Conservation (phyloP, 2,888 invertebrate species). For the Subacronicta megacephala region DNA sequence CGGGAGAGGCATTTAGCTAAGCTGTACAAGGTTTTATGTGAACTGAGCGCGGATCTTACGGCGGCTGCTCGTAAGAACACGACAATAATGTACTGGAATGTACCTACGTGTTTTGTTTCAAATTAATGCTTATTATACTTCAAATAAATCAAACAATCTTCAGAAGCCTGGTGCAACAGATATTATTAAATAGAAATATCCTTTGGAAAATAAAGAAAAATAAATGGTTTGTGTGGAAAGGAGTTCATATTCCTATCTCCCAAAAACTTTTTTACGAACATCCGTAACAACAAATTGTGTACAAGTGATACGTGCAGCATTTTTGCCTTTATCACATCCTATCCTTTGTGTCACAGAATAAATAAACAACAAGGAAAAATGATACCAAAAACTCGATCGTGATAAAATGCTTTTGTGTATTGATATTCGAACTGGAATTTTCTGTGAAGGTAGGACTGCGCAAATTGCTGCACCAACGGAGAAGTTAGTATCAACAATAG, state of each 20-base stretch:
- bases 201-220: too few relatives aligned
- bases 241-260: neutral
- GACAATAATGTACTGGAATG: constrained; percentile 17
- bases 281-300: constrained; percentile 16
- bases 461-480: constrained; percentile 28
- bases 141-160: too few relatives aligned
- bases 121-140: constrained; percentile 16
- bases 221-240: neutral
- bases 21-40: constrained; percentile 46
- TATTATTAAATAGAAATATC: too few relatives aligned
- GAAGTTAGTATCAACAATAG: constrained; percentile 47
- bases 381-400: constrained; percentile 5
- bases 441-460: constrained; percentile 4
- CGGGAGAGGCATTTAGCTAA: constrained; percentile 49
- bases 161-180: too few relatives aligned
- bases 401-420: constrained; percentile 19
- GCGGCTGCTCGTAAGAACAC: constrained; percentile 29
- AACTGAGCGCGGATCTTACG: constrained; percentile 15
- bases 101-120: constrained; percentile 28
- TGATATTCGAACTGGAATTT: constrained; percentile 18
- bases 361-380: constrained; percentile 28
- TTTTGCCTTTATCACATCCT: constrained; percentile 16
- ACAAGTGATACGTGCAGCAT: constrained; percentile 24
- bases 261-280: constrained; percentile 2
- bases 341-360: constrained; percentile 31